phyloP scores from a whole-genome alignment of 1,140 invertebrate species.

The Lutraria rhynchaena region DNA sequence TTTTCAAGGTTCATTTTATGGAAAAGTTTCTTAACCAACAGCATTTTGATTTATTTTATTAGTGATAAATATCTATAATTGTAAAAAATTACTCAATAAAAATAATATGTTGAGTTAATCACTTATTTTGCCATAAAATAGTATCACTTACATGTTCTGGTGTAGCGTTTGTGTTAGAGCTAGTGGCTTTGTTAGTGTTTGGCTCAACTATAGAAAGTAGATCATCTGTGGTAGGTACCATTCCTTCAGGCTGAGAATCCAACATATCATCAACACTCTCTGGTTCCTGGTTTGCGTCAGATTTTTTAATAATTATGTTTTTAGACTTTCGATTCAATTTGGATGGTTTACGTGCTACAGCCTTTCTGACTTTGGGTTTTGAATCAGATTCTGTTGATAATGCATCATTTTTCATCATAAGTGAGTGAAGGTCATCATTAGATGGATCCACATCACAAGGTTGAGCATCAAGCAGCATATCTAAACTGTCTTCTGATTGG shows the following conservation, averaged over 20 bases:
- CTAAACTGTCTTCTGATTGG: constrained; percentile 34
- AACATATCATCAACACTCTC: constrained; percentile 2
- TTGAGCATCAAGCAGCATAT: not conserved
- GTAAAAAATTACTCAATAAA: no score
- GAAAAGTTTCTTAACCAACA: no score
- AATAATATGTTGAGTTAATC: no score
- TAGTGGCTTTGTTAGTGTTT: constrained; percentile 33
- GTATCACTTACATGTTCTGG: no score
- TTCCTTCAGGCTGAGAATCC: constrained; percentile 33
- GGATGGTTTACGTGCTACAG: not conserved
- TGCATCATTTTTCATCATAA: not conserved
- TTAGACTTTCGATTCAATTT: not conserved
- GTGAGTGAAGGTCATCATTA: constrained; percentile 30
- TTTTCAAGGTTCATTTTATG: no score
- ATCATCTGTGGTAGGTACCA: constrained; percentile 38
- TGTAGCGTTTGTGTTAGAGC: constrained; percentile 19
- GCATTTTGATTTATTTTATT: no score
- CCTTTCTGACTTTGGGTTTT: no score
- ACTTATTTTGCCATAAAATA: no score
- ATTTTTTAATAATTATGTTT: no score
- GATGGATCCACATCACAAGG: not conserved
- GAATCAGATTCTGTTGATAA: no score
- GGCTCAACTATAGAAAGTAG: constrained; percentile 39
- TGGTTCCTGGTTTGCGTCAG: no score
- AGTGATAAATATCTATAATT: no score